These are phyloP conservation scores for Heliconius hortense DNA, from an alignment of 2,888 invertebrate genomes.

Conservation along the genomic window DNA sequence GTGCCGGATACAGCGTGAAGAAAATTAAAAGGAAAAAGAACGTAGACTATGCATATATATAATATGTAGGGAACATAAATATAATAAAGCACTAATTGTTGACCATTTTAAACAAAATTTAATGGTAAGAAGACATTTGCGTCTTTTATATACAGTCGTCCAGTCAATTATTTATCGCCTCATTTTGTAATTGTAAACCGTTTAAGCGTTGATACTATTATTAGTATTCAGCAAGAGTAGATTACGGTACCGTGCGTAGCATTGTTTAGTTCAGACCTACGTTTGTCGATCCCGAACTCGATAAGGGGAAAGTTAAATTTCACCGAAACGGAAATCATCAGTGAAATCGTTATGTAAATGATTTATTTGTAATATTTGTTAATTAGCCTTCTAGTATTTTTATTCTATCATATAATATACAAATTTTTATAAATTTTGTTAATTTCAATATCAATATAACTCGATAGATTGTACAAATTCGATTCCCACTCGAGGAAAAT, in stretches of 20 bases:
- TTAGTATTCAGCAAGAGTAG: conserved; percentile 63
- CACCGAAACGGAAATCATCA: conserved; percentile 55
- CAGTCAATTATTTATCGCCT: conserved; percentile 35
- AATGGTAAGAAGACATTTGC: not conserved
- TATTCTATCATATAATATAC: not conserved
- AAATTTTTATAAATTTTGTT: no score
- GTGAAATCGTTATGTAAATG: conserved; percentile 30
- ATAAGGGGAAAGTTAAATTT: conserved; percentile 71
- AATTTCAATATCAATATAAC: no score
- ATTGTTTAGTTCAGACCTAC: conserved; percentile 55
- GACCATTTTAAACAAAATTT: not conserved
- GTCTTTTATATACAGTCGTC: not conserved
- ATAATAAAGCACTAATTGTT: conserved; percentile 5
- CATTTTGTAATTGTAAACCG: conserved; percentile 40
- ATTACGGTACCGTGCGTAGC: conserved; percentile 60
- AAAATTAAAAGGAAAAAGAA: not conserved
- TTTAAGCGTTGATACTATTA: conserved; percentile 43
- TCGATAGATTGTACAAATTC: no score
- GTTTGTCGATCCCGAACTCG: conserved; percentile 62
- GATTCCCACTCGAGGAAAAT: no score
- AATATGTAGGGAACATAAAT: not conserved
- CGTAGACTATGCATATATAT: not conserved
- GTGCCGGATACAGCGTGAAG: not conserved
- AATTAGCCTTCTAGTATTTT: not conserved
- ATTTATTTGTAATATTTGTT: conserved; percentile 6